Evolutionary conservation across 1,140 invertebrate species (phyloP).

Genomic region (Chlorops oryzae): DNA sequence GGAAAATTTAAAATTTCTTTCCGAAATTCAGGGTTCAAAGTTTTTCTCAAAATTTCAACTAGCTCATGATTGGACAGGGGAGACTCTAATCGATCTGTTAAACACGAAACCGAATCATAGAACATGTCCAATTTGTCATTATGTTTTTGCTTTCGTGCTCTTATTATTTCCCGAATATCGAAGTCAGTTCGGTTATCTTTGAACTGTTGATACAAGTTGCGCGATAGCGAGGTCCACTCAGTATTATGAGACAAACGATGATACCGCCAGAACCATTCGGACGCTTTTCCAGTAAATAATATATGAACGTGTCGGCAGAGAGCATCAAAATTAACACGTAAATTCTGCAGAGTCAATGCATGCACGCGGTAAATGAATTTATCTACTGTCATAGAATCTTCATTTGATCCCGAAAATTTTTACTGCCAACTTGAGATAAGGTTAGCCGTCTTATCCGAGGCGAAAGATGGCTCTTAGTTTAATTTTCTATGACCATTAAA

Average conservation of each 20-base stretch:
- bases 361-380: constrained; percentile 1
- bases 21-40: background rate
- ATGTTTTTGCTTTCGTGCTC: background rate
- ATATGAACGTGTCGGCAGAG: background rate
- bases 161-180: background rate
- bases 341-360: background rate
- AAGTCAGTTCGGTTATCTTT: background rate
- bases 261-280: constrained; percentile 1
- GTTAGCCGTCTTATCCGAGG: no score
- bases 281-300: background rate
- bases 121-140: background rate
- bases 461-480: no score
- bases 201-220: background rate
- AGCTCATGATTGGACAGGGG: background rate
- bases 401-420: no score
- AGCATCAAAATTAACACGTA: background rate
- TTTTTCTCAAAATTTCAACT: background rate
- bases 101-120: background rate
- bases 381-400: no score
- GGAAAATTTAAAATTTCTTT: constrained; percentile 1
- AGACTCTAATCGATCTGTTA: background rate
- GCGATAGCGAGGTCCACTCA: background rate
- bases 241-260: background rate
- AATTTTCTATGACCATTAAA: no score
- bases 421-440: no score